phyloP scores from a whole-genome alignment of 92 coral and sea anemone genomes.

The Phenganax subtilis region DNA sequence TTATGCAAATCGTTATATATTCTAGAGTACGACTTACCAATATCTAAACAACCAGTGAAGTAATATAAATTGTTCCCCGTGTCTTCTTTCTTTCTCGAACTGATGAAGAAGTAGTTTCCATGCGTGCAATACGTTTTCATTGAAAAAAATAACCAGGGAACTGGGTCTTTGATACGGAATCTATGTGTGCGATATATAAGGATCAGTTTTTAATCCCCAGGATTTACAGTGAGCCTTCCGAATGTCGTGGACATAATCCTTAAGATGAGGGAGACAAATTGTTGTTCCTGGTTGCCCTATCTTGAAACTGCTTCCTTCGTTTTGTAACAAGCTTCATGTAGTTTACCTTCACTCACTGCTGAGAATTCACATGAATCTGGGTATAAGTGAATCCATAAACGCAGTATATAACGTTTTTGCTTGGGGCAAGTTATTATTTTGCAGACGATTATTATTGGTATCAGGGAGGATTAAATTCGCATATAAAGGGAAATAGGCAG shows the following conservation, averaged over 20 bases:
- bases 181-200: slow-evolving; percentile 40
- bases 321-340: too few species aligned
- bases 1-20: neutral
- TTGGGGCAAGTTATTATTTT: slow-evolving; percentile 18
- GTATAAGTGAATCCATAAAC: too few species aligned
- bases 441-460: slow-evolving; percentile 41
- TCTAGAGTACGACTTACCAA: neutral
- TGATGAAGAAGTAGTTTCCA: too few species aligned
- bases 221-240: slow-evolving; percentile 40
- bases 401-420: neutral
- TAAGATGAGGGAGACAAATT: slow-evolving; percentile 23
- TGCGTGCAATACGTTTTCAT: neutral
- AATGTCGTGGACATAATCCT: slow-evolving; percentile 35
- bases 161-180: neutral
- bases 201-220: slow-evolving; percentile 43
- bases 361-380: too few species aligned
- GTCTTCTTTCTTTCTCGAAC: neutral
- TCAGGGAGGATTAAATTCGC: slow-evolving; percentile 37
- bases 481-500: slow-evolving; percentile 38
- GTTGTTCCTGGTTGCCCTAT: neutral
- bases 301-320: neutral
- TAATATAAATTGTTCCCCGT: neutral
- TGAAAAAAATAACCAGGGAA: neutral
- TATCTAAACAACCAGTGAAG: neutral
- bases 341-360: too few species aligned